Evolutionary conservation across 2,113 vertebrate species (phyloP).

Genomic region (Aphelocoma coerulescens): DNA sequence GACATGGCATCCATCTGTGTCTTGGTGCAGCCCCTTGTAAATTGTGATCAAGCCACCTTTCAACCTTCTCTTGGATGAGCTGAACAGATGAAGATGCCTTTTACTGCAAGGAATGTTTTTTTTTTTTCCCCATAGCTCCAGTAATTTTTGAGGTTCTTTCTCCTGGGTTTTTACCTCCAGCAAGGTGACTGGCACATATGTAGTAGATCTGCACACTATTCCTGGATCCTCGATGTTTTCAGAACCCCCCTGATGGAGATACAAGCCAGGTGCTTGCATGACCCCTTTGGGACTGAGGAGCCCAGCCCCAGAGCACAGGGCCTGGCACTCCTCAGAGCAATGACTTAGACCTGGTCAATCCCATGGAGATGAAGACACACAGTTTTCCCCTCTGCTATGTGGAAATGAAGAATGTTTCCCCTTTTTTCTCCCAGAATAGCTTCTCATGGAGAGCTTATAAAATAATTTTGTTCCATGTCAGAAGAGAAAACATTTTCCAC

Average conservation of each 20-base stretch:
- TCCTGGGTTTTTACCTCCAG: not conserved
- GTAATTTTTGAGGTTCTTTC: not conserved
- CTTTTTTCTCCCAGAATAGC: rapidly evolving
- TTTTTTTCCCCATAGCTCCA: not conserved
- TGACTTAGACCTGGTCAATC: not conserved
- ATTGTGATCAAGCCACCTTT: conserved; percentile 7
- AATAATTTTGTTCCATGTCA: not conserved
- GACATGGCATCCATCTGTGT: not conserved
- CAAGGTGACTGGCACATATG: not conserved
- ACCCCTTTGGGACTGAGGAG: not conserved
- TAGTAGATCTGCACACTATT: not conserved
- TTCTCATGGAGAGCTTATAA: not conserved
- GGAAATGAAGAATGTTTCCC: not conserved
- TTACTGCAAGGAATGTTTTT: not conserved
- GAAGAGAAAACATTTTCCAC: not conserved
- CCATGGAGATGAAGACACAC: not conserved
- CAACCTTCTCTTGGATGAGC: not conserved
- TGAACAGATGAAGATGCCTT: not conserved
- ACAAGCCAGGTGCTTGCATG: not conserved
- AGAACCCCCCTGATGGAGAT: rapidly evolving
- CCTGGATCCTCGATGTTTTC: not conserved
- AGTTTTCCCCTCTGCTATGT: not conserved
- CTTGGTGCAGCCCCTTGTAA: not conserved
- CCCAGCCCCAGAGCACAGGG: not conserved
- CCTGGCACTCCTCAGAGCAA: not conserved